Conservation (phyloP, 2,888 invertebrate species). For the Glaucopsyche alexis region DNA sequence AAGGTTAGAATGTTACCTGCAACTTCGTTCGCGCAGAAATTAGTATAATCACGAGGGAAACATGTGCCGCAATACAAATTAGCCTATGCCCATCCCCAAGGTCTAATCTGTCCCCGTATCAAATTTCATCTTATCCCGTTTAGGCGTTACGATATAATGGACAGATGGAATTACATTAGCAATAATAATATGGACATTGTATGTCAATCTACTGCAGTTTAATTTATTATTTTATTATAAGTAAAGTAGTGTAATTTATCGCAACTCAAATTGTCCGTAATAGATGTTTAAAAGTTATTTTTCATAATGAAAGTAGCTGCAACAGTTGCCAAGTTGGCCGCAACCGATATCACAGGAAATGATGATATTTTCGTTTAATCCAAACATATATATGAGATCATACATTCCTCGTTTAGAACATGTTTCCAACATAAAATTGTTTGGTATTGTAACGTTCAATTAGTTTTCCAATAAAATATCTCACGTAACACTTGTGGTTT, state of each 20-base stretch:
- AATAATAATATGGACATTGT: no score
- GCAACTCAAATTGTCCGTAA: not conserved
- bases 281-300: not conserved
- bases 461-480: not conserved
- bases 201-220: no score
- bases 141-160: no score
- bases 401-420: not conserved
- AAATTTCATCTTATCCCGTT: no score
- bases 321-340: slow-evolving; percentile 1
- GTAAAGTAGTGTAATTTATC: not conserved
- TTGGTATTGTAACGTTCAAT: not conserved
- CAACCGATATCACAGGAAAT: slow-evolving; percentile 3
- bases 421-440: not conserved
- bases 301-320: not conserved
- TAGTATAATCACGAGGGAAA: no score
- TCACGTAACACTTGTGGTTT: not conserved
- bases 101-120: no score
- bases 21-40: no score
- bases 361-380: not conserved
- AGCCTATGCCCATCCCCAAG: no score
- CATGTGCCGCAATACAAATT: no score
- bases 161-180: no score
- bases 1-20: no score
- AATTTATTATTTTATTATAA: not conserved
- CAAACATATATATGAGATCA: slow-evolving; percentile 2